These are phyloP conservation scores for Sarcophaga carnaria DNA, from an alignment of 2,888 invertebrate species.

Conservation along the genomic window DNA sequence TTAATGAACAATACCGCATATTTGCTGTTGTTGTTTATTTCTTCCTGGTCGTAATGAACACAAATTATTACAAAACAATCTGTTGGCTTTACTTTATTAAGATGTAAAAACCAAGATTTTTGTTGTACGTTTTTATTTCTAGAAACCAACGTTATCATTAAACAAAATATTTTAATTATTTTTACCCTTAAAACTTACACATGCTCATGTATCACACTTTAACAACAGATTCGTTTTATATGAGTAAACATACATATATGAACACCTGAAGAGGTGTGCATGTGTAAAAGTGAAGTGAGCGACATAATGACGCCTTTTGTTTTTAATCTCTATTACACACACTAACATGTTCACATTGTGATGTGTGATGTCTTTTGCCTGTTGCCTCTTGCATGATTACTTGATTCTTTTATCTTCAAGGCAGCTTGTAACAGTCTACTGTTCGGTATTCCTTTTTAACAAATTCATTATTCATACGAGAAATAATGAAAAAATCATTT, in stretches of 20 bases:
- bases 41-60: neutral
- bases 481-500: conserved; percentile 31
- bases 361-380: conserved; percentile 1
- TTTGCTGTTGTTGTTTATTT: neutral
- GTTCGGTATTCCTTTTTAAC: neutral
- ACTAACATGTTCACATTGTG: neutral
- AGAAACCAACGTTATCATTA: neutral
- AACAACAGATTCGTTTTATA: neutral
- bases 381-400: conserved; percentile 2
- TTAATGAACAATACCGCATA: neutral
- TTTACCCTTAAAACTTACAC: conserved; percentile 2
- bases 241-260: neutral
- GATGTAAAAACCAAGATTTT: neutral
- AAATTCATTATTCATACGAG: conserved; percentile 25
- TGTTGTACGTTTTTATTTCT: conserved; percentile 7
- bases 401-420: neutral
- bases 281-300: neutral
- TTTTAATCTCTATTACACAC: conserved; percentile 13
- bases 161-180: conserved; percentile 31
- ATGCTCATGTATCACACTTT: neutral
- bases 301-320: conserved; percentile 37
- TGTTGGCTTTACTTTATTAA: neutral
- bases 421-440: neutral
- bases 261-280: neutral
- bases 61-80: conserved; percentile 7